Base-by-base conservation (phyloP, 2,888 invertebrate genomes). In the Hypomecis punctinalis region DNA sequence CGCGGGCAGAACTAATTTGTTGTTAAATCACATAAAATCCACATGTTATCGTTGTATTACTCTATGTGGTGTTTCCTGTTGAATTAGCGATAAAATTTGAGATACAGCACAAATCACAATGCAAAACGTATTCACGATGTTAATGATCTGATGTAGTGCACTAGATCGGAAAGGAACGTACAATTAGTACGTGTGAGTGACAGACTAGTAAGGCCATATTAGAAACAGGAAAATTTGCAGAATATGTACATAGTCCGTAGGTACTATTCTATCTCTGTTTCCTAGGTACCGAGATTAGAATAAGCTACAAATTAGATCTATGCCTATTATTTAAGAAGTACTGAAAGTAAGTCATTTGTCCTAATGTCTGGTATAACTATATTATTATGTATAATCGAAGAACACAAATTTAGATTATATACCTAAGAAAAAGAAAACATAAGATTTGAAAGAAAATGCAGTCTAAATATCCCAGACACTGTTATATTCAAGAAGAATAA, bases 41-140 rank as follows among this genome's bases (percentile, higher is more conserved):
- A 75, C 78, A 78, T 85, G 84, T 87, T 91, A 91, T 91, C 90
- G 56, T 49, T 53, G 80, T 85, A 83, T 88, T 88, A 89, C 83
- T 82, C 80, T 75, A 63, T 61, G 35, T 39, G 72, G 78, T 81
- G 84, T 90, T 91, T 92, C 92, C 92, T 90, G 91, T 88, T 85
- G 71, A 76, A 74, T 75, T 71, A 73, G 76, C 78, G 85, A 84
- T 84, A 86, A 77, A 72, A 80, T 68, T 67, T 66, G 71, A 72
- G 73, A 79, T 74, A 75, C 66, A 73, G 72, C 69, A 76, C 75
- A 42, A 62, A 77, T 53, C 52, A 65, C 49, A 65, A 70, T 79
- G 77, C 75, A 72, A 78, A 81, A 76, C 55, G 63, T 75, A 73
- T 71, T 74, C 72, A 71, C 75, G 76, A 75, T 74, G 76, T 74